Conservation (phyloP, 2,113 vertebrate species). For the Lamprologus tigripictilis region DNA sequence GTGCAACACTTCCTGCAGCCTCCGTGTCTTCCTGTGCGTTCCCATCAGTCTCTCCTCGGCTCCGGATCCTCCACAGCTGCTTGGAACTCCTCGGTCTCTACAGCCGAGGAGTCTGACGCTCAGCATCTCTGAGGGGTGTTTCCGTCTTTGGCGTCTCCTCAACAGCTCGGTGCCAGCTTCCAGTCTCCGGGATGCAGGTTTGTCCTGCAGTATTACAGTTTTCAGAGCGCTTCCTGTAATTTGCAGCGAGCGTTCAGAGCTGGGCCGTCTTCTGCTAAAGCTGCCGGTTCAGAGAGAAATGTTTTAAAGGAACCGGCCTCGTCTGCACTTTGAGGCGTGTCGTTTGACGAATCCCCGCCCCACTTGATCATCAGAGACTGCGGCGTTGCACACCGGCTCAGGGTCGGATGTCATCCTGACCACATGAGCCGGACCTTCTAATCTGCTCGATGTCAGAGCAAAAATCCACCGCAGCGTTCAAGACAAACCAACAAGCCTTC, state of each 20-base stretch:
- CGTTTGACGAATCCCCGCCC: not conserved
- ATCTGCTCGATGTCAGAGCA: rapidly evolving
- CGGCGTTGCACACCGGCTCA: not conserved
- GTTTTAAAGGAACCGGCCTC: not conserved
- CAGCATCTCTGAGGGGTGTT: not conserved
- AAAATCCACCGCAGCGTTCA: not conserved
- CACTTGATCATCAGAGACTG: not conserved
- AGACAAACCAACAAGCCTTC: rapidly evolving
- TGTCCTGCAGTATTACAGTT: not conserved
- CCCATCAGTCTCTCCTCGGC: not conserved
- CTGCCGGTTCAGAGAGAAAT: not conserved
- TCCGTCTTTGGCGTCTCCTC: not conserved
- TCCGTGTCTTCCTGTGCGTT: not conserved
- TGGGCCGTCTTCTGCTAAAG: not conserved
- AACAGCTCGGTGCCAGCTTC: not conserved
- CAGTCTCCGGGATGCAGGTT: not conserved
- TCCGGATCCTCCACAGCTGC: not conserved
- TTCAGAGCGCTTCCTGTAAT: not conserved
- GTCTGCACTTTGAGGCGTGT: not conserved
- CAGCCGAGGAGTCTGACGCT: rapidly evolving
- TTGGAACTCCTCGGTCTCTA: rapidly evolving
- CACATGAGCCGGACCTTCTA: not conserved
- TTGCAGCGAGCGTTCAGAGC: not conserved
- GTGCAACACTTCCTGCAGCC: not conserved
- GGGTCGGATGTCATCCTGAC: not conserved